Evolutionary conservation across 2,888 invertebrate species (phyloP).

Genomic region (Stenoptilia bipunctidactyla): DNA sequence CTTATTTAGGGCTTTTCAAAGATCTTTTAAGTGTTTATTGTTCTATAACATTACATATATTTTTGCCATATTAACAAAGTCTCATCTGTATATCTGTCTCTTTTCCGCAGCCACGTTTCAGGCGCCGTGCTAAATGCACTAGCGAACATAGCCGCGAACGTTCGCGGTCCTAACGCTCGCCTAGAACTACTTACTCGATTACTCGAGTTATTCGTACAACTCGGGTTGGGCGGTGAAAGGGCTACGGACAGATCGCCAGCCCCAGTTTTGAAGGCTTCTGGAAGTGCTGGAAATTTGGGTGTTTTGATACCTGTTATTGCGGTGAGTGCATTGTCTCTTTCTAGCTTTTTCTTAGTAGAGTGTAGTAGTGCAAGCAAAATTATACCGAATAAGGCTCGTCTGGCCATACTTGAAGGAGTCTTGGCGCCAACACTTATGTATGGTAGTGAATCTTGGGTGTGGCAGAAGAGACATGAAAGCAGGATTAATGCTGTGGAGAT

Average conservation of each 20-base stretch:
- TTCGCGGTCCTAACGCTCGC: conserved; percentile 88
- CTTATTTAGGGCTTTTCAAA: too few species aligned
- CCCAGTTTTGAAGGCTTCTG: conserved; percentile 85
- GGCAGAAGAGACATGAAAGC: too few species aligned
- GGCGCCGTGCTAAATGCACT: conserved; percentile 96
- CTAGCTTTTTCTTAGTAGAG: too few species aligned
- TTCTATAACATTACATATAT: too few species aligned
- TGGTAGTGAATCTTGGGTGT: too few species aligned
- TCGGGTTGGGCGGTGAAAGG: conserved; percentile 96
- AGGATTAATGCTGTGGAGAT: too few species aligned
- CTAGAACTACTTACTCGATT: conserved; percentile 89
- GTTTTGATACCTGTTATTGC: conserved; percentile 98
- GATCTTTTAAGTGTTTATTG: too few species aligned
- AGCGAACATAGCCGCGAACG: conserved; percentile 95
- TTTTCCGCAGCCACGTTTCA: conserved; percentile 86
- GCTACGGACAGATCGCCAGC: conserved; percentile 91
- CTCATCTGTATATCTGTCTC: not conserved
- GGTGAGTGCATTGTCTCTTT: conserved; percentile 45
- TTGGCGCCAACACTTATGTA: too few species aligned
- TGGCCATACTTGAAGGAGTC: too few species aligned
- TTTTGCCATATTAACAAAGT: not conserved
- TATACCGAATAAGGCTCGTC: too few species aligned
- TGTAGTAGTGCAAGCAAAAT: too few species aligned
- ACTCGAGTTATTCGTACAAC: conserved; percentile 96
- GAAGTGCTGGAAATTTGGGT: conserved; percentile 96